phyloP scores from a whole-genome alignment of 2,113 vertebrate species.

The Oplegnathus fasciatus region DNA sequence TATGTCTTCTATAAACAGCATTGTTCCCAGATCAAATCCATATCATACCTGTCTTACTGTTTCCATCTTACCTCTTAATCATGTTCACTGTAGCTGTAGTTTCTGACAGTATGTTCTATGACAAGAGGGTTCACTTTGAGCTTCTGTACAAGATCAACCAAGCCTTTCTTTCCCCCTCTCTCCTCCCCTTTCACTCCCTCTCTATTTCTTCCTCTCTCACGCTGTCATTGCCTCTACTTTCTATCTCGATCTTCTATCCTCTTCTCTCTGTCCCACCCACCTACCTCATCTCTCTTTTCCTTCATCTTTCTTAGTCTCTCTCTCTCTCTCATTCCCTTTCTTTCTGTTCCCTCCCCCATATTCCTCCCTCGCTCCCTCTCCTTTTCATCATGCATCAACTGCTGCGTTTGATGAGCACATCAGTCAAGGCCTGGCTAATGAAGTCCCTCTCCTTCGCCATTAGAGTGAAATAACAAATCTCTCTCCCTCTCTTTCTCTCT shows the following conservation, averaged over 20 bases:
- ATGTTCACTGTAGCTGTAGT: not conserved
- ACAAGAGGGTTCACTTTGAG: slow-evolving; percentile 11
- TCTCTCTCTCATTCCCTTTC: slow-evolving; percentile 34
- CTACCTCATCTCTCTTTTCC: slow-evolving; percentile 34
- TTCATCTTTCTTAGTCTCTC: slow-evolving; percentile 44
- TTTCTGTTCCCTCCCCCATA: slow-evolving; percentile 42
- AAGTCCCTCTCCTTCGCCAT: slow-evolving; percentile 76
- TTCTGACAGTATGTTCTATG: slow-evolving; percentile 2
- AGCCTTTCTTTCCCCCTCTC: not conserved
- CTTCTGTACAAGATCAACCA: slow-evolving; percentile 12
- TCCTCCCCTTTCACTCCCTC: not conserved
- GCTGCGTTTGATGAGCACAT: slow-evolving; percentile 75
- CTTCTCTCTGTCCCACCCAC: slow-evolving; percentile 6
- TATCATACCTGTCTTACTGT: not conserved
- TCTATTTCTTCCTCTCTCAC: not conserved
- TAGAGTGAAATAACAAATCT: slow-evolving; percentile 73
- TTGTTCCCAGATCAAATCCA: not conserved
- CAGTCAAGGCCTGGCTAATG: slow-evolving; percentile 74
- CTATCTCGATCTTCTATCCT: not conserved
- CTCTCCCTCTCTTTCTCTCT: slow-evolving; percentile 37
- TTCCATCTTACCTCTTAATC: not conserved
- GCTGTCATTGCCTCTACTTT: slow-evolving; percentile 20
- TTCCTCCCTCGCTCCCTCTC: slow-evolving; percentile 42
- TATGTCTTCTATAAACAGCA: not conserved
- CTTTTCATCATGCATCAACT: slow-evolving; percentile 74